Conservation (phyloP, 2,888 invertebrate species). For the Lutraria lutraria region DNA sequence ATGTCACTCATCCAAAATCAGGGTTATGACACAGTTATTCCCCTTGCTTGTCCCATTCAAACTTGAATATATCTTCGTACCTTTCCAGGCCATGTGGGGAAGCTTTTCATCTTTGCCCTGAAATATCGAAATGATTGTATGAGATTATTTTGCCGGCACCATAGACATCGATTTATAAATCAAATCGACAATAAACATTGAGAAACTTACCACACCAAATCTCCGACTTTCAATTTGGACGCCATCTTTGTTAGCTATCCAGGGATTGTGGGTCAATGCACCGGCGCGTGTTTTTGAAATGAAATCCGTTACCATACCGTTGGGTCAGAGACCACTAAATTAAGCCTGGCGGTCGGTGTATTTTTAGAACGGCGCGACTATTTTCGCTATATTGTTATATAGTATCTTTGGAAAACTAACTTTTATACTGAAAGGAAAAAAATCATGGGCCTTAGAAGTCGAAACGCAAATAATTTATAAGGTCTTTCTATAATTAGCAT, state of each 20-base stretch:
- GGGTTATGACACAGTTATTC: constrained; percentile 45
- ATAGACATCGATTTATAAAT: not conserved
- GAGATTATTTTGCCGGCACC: not conserved
- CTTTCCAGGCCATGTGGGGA: constrained; percentile 98
- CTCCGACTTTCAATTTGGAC: constrained; percentile 90
- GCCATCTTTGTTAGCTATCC: constrained; percentile 87
- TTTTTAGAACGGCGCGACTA: no score
- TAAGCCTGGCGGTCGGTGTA: not conserved
- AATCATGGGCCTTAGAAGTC: no score
- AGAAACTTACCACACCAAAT: constrained; percentile 90
- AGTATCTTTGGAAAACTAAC: no score
- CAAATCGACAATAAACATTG: not conserved
- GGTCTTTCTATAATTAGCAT: no score
- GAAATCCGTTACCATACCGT: constrained; percentile 31
- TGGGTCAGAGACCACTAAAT: constrained; percentile 5
- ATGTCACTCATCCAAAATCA: not conserved
- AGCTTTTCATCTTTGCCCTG: constrained; percentile 99
- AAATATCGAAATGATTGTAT: constrained; percentile 85
- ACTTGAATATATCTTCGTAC: constrained; percentile 89
- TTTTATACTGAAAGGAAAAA: no score
- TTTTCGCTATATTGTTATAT: no score
- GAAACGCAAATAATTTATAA: no score
- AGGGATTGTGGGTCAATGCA: constrained; percentile 71
- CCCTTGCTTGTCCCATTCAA: constrained; percentile 53
- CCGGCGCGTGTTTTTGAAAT: constrained; percentile 47